These are phyloP conservation scores for Pocillopora damicornis DNA, from an alignment of 64 coral and sea anemone genomes.

Conservation along the genomic window DNA sequence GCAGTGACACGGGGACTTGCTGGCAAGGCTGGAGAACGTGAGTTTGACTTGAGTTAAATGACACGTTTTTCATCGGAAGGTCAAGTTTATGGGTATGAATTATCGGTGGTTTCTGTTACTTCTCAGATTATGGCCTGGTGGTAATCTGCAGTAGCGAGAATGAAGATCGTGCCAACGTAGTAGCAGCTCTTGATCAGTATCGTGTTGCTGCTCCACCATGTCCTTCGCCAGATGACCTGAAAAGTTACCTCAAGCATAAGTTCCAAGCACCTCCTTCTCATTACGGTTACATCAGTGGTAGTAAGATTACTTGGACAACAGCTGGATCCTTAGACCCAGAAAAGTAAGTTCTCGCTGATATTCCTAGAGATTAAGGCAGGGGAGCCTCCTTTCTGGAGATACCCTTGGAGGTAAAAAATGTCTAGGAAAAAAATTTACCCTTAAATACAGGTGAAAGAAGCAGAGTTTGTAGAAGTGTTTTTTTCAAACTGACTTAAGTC, in stretches of 20 bases:
- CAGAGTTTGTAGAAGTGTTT: no score
- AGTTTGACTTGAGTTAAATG: neutral
- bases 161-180: slow-evolving; percentile 75
- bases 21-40: slow-evolving; percentile 30
- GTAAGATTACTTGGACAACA: slow-evolving; percentile 63
- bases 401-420: no score
- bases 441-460: no score
- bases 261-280: slow-evolving; percentile 31
- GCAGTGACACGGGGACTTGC: slow-evolving; percentile 49
- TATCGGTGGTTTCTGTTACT: neutral
- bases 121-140: slow-evolving; percentile 72
- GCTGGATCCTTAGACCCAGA: slow-evolving; percentile 67
- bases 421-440: no score
- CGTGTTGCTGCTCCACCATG: slow-evolving; percentile 54
- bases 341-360: slow-evolving; percentile 35
- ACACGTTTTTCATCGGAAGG: no score
- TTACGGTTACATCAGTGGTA: slow-evolving; percentile 49
- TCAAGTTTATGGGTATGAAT: no score
- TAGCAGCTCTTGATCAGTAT: slow-evolving; percentile 81
- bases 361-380: no score
- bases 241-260: slow-evolving; percentile 57
- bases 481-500: no score
- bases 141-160: slow-evolving; percentile 87
- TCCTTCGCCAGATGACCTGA: slow-evolving; percentile 25
- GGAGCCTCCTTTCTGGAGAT: no score